A percentile compares a stretch with the other conserved stretches of the same genome.
phyloP scores from a whole-genome alignment of 2,888 invertebrate species.

The Apeira syringaria region DNA sequence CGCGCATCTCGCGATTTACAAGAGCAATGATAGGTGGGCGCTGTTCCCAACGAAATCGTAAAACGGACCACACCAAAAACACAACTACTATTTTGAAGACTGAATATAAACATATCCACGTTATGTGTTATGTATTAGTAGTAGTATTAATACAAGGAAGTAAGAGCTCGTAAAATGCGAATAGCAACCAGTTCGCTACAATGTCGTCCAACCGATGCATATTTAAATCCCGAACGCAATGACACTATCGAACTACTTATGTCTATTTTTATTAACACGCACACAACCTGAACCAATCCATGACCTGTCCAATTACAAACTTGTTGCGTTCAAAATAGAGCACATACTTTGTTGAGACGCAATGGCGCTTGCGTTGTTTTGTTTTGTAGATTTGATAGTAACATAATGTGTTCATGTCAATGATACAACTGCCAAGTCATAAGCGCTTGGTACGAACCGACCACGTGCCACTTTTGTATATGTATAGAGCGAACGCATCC shows the following conservation, averaged over 20 bases:
- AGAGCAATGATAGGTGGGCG: no score
- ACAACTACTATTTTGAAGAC: no score
- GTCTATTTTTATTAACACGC: slow-evolving; percentile 54
- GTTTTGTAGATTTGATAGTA: slow-evolving; percentile 18
- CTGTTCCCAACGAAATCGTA: no score
- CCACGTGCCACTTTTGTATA: slow-evolving; percentile 60
- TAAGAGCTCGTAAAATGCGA: slow-evolving; percentile 42
- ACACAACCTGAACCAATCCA: slow-evolving; percentile 26
- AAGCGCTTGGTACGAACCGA: slow-evolving; percentile 44
- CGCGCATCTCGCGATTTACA: no score
- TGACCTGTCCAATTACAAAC: slow-evolving; percentile 26
- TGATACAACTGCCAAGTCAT: slow-evolving; percentile 61
- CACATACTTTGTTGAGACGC: slow-evolving; percentile 23
- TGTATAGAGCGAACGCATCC: slow-evolving; percentile 34
- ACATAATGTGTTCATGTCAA: slow-evolving; percentile 42
- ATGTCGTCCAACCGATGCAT: slow-evolving; percentile 54
- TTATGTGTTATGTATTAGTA: no score
- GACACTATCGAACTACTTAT: slow-evolving; percentile 48
- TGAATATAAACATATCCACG: no score
- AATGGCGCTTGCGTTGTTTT: slow-evolving; percentile 29
- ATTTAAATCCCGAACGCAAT: slow-evolving; percentile 61
- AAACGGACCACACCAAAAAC: no score
- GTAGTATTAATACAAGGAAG: slow-evolving; percentile 66
- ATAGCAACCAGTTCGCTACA: slow-evolving; percentile 57
- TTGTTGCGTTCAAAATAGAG: slow-evolving; percentile 23